Evolutionary conservation across 2,113 vertebrate species (phyloP).

Genomic region (Eulacestoma nigropectus): DNA sequence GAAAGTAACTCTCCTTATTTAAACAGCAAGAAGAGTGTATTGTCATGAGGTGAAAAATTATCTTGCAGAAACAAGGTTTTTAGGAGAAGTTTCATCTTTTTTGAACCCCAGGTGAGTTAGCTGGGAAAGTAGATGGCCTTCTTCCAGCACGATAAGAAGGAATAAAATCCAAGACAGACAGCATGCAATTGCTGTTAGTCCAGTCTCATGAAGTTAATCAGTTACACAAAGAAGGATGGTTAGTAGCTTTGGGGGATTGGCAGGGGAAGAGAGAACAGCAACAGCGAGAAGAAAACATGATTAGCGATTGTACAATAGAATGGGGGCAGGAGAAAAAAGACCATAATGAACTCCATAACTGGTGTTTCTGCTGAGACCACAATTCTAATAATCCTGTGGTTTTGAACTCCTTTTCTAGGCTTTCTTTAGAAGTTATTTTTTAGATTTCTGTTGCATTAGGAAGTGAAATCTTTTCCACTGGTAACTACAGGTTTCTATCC

Average conservation of each 20-base stretch:
- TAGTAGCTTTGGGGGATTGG: neutral
- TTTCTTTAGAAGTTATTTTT: neutral
- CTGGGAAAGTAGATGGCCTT: neutral
- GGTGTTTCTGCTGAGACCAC: neutral
- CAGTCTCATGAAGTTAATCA: neutral
- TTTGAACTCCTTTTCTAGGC: neutral
- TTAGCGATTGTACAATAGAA: neutral
- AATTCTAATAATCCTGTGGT: neutral
- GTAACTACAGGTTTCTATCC: neutral
- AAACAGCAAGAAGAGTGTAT: neutral
- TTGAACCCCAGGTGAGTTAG: neutral
- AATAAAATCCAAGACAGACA: neutral
- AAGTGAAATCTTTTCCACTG: neutral
- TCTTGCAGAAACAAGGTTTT: neutral
- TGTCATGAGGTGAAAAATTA: neutral
- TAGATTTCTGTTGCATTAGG: neutral
- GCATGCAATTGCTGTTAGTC: neutral
- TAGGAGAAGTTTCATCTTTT: neutral
- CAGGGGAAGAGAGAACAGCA: neutral
- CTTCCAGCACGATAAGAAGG: neutral
- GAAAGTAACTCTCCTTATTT: neutral
- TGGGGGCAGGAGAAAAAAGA: neutral
- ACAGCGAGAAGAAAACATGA: neutral
- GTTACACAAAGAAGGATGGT: neutral
- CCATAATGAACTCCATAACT: neutral